Conservation (phyloP, 2,888 invertebrate species). For the Bedellia somnulentella region DNA sequence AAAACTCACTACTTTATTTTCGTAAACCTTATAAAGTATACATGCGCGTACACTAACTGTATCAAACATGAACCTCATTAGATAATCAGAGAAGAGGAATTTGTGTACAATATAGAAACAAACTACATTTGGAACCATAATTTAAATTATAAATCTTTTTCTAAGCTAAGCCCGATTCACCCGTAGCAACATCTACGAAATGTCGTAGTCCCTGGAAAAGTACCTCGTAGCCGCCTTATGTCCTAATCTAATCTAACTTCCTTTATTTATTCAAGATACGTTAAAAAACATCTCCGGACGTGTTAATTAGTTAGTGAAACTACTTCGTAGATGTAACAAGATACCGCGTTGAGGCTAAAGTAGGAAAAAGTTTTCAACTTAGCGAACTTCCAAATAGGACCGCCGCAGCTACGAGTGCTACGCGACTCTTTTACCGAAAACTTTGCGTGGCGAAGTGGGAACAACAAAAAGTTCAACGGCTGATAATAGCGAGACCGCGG, state of each 20-base stretch:
- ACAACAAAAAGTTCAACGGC: too few relatives aligned
- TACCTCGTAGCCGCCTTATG: too few relatives aligned
- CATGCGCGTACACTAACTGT: too few relatives aligned
- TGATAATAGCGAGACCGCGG: not conserved
- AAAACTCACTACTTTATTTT: slow-evolving; percentile 1
- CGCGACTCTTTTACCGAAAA: not conserved
- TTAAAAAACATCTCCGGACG: not conserved
- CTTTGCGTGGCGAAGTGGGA: too few relatives aligned
- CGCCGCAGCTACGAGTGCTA: too few relatives aligned
- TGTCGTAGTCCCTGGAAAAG: too few relatives aligned
- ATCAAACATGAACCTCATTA: too few relatives aligned
- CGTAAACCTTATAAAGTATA: too few relatives aligned
- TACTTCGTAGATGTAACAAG: not conserved
- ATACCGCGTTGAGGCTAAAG: not conserved
- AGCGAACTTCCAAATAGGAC: slow-evolving; percentile 1
- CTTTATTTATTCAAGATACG: slow-evolving; percentile 3
- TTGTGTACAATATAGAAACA: too few relatives aligned
- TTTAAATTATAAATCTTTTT: not conserved
- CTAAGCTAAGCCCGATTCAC: not conserved
- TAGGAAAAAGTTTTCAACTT: slow-evolving; percentile 5
- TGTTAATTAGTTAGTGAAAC: slow-evolving; percentile 2
- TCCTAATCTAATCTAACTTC: slow-evolving; percentile 3
- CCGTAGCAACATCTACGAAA: slow-evolving; percentile 1
- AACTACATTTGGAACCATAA: not conserved
- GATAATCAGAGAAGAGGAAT: too few relatives aligned